Evolutionary conservation across 2,888 invertebrate genomes (phyloP).

Genomic region (Drosophila antonietae): DNA sequence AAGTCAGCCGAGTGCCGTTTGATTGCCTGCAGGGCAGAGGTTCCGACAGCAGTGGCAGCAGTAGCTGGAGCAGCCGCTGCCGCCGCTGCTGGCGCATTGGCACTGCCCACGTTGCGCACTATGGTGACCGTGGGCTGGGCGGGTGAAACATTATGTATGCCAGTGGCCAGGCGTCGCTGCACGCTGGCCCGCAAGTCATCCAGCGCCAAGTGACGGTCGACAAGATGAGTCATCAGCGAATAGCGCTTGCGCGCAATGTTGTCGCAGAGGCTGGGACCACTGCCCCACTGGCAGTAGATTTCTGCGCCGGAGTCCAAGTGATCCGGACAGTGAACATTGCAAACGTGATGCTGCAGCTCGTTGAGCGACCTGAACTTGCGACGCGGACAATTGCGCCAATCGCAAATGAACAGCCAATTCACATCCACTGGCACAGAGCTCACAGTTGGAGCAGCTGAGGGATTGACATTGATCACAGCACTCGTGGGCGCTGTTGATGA

Average conservation of each 20-base stretch:
- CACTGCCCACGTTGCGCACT: constrained; percentile 79
- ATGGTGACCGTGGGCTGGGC: constrained; percentile 83
- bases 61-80: constrained; percentile 87
- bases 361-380: constrained; percentile 90
- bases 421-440: constrained; percentile 76
- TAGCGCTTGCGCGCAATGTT: constrained; percentile 94
- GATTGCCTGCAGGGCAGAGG: constrained; percentile 98
- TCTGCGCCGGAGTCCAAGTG: constrained; percentile 88
- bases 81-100: constrained; percentile 17
- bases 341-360: constrained; percentile 95
- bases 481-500: constrained; percentile 6
- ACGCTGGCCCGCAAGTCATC: constrained; percentile 85
- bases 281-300: constrained; percentile 94
- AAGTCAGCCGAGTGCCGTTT: constrained; percentile 97
- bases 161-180: constrained; percentile 81
- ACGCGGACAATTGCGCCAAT: constrained; percentile 95
- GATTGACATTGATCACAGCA: constrained; percentile 7
- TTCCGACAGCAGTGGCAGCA: constrained; percentile 88
- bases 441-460: constrained; percentile 14
- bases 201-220: constrained; percentile 96
- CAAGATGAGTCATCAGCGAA: constrained; percentile 98
- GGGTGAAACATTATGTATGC: constrained; percentile 75
- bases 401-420: constrained; percentile 90
- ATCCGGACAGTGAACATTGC: constrained; percentile 92
- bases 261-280: constrained; percentile 89